Evolutionary conservation across 2,113 vertebrate species (phyloP).

Genomic region (Indicator maculatus): DNA sequence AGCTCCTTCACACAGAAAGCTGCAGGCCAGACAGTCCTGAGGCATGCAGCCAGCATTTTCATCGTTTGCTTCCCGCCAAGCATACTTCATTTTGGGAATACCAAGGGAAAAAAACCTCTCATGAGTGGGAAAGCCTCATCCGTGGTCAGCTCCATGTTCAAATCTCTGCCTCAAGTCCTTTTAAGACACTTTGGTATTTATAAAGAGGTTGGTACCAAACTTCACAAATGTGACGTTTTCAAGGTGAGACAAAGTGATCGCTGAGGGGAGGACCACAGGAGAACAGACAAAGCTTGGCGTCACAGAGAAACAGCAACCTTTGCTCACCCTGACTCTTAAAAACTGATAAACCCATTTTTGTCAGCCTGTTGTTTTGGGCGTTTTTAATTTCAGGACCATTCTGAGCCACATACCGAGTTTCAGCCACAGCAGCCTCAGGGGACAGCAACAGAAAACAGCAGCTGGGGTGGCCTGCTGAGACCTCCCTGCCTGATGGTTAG

Average conservation of each 20-base stretch:
- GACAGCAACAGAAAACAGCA: background rate
- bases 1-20: background rate
- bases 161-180: background rate
- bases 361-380: background rate
- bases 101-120: background rate
- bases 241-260: rapidly evolving
- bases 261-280: background rate
- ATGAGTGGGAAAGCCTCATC: background rate
- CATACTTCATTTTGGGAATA: background rate
- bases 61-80: background rate
- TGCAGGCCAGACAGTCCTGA: background rate
- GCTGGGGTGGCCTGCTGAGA: too few relatives aligned
- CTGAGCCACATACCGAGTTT: background rate
- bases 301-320: background rate
- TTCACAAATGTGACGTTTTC: background rate
- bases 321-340: background rate
- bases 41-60: background rate
- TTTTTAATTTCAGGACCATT: background rate
- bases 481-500: rapidly evolving
- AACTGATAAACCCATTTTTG: background rate
- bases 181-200: background rate
- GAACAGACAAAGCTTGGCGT: rapidly evolving
- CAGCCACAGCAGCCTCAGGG: background rate
- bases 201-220: background rate
- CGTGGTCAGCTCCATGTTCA: background rate